phyloP scores from a whole-genome alignment of 2,888 invertebrate genomes.

The Microchrysa polita region DNA sequence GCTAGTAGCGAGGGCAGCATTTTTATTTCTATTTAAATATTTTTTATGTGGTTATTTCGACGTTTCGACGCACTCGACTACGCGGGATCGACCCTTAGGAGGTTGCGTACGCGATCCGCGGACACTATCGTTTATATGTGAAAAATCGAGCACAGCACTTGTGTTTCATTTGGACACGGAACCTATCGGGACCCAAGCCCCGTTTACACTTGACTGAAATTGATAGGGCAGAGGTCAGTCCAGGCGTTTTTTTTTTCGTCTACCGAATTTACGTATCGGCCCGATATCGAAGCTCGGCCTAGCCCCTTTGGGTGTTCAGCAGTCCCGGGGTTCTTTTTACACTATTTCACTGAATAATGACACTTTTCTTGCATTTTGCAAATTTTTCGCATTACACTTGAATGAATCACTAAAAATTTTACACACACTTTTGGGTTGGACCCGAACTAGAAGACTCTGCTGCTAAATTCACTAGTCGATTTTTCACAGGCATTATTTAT shows the following conservation, averaged over 20 bases:
- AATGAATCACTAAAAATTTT: too few relatives aligned
- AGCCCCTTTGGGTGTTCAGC: neutral
- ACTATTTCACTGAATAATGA: neutral
- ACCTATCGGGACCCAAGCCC: neutral
- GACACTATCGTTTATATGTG: conserved; percentile 4
- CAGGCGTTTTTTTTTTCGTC: neutral
- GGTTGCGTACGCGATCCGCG: too few relatives aligned
- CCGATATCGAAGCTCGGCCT: conserved; percentile 1
- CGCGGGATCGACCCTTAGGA: too few relatives aligned
- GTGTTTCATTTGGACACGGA: conserved; percentile 12
- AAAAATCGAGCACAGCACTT: conserved; percentile 20
- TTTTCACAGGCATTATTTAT: conserved; percentile 38
- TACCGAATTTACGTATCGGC: conserved; percentile 22
- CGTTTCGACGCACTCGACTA: too few relatives aligned
- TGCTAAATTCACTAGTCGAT: conserved; percentile 25
- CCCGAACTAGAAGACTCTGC: neutral
- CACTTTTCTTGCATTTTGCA: conserved; percentile 42
- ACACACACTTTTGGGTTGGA: neutral
- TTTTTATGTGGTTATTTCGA: too few relatives aligned
- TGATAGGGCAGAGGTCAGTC: conserved; percentile 33
- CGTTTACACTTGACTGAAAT: neutral
- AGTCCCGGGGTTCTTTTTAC: neutral
- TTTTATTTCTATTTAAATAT: conserved; percentile 1
- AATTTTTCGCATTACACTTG: neutral
- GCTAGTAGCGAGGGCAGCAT: conserved; percentile 24